Conservation (phyloP, 2,888 invertebrate genomes). For the Zelleria hepariella region DNA sequence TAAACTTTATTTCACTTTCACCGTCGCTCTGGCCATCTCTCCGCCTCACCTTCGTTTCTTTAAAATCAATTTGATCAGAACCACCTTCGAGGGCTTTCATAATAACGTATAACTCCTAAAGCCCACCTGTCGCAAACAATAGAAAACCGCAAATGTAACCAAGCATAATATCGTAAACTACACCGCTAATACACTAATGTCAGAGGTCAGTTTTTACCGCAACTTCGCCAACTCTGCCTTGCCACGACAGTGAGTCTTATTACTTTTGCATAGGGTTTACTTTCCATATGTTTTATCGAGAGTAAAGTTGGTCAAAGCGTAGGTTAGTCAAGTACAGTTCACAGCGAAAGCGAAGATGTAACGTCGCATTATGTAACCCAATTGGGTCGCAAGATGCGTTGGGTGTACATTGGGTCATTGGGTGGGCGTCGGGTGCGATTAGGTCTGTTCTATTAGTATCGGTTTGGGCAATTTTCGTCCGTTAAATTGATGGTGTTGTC, state of each 20-base stretch:
- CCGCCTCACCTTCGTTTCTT: too few species aligned
- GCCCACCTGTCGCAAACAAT: not conserved
- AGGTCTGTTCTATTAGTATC: too few species aligned
- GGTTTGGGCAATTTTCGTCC: not conserved
- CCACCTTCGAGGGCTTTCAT: too few species aligned
- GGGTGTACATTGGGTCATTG: not conserved
- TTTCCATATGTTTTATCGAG: not conserved
- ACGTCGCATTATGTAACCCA: not conserved
- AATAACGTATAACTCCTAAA: not conserved
- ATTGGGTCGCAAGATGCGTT: not conserved
- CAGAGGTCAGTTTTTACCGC: not conserved
- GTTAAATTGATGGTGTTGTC: too few species aligned
- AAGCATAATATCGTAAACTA: not conserved
- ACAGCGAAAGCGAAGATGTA: not conserved
- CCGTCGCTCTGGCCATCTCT: too few species aligned
- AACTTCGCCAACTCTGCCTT: not conserved
- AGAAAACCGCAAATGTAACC: not conserved
- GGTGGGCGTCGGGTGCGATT: not conserved
- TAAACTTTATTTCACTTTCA: too few species aligned
- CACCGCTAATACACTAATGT: not conserved
- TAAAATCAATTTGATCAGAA: too few species aligned
- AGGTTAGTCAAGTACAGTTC: not conserved
- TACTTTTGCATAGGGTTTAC: not conserved
- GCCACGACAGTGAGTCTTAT: not conserved
- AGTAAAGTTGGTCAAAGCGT: not conserved